Conservation (phyloP, 64 coral and sea anemone genomes). For the Cladopsammia gracilis region DNA sequence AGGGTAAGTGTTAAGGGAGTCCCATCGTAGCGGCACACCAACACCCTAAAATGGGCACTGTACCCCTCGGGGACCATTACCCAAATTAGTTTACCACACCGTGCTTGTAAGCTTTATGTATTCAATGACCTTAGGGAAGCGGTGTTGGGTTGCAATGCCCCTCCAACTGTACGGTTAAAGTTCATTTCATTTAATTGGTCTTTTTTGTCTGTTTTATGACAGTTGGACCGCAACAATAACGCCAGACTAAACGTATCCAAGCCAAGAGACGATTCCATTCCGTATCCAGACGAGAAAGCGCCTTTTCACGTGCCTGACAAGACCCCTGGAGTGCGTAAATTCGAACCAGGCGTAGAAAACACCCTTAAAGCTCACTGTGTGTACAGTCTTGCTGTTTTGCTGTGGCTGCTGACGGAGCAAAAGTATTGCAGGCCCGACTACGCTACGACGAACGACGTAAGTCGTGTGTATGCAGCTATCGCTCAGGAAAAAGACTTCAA, state of each 20-base stretch:
- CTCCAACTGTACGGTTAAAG: background rate
- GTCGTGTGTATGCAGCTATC: constrained; percentile 31
- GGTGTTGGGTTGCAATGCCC: background rate
- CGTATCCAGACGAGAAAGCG: constrained; percentile 58
- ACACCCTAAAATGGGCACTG: too few species aligned
- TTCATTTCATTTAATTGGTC: too few species aligned
- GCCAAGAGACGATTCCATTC: constrained; percentile 68
- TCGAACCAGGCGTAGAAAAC: background rate
- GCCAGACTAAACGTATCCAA: constrained; percentile 64
- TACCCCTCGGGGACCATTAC: too few species aligned
- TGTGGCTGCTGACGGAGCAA: constrained; percentile 29
- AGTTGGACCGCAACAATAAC: constrained; percentile 3
- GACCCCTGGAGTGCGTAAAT: background rate
- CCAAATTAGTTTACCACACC: too few species aligned
- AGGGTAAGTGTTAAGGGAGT: too few species aligned
- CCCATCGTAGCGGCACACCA: too few species aligned
- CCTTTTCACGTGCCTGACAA: constrained; percentile 64
- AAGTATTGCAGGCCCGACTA: constrained; percentile 55
- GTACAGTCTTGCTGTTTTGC: constrained; percentile 59
- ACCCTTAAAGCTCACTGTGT: constrained; percentile 29
- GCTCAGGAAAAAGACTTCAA: background rate
- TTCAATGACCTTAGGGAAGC: too few species aligned
- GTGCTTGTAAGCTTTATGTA: too few species aligned
- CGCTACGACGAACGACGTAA: constrained; percentile 34
- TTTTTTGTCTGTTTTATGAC: background rate